Conservation (phyloP, 2,797 vertebrate species). For the Columba guinea region DNA sequence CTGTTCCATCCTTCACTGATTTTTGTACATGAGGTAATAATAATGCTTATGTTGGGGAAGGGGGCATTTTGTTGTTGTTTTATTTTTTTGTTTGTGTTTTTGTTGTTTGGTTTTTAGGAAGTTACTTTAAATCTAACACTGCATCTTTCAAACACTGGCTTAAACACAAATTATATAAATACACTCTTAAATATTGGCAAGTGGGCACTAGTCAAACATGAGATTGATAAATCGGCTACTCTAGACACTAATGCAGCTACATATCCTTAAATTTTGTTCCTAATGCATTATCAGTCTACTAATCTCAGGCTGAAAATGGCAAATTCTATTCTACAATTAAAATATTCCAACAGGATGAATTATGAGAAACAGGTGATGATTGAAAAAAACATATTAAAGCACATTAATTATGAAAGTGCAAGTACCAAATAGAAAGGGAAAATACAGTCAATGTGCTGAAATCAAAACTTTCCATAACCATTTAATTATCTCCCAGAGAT, state of each 20-base stretch:
- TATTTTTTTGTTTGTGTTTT: background rate
- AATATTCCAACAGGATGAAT: background rate
- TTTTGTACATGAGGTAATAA: background rate
- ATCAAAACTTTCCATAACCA: background rate
- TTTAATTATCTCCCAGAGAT: background rate
- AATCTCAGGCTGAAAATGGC: background rate
- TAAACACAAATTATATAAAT: background rate
- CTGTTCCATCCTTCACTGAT: background rate
- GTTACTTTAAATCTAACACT: background rate
- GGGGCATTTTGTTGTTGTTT: background rate
- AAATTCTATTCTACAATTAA: background rate
- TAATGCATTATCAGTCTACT: background rate
- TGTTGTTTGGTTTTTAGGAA: background rate
- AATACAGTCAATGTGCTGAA: background rate
- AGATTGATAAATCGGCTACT: background rate
- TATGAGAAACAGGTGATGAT: background rate
- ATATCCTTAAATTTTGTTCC: background rate
- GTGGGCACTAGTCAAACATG: background rate
- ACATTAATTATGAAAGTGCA: background rate
- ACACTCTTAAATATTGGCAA: background rate
- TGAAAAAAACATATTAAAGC: background rate
- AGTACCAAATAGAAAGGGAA: background rate
- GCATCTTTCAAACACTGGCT: background rate
- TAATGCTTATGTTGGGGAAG: background rate
- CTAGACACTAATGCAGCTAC: background rate